phyloP scores from a whole-genome alignment of 2,797 vertebrate species.

The Takifugu ocellatus region DNA sequence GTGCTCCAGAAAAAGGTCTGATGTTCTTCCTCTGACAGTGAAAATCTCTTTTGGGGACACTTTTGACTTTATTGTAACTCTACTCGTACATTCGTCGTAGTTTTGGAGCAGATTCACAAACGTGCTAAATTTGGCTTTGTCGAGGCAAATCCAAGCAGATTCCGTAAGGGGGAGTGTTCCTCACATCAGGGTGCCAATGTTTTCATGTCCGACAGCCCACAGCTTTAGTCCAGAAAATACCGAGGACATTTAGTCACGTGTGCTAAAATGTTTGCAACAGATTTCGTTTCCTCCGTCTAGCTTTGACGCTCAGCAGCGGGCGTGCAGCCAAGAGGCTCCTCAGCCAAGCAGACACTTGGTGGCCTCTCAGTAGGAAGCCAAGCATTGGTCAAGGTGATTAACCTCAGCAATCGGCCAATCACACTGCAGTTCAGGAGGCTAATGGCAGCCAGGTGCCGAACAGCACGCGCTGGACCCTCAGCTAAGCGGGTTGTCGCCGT shows the following conservation, averaged over 20 bases:
- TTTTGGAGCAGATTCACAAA: too few relatives aligned
- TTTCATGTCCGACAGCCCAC: too few relatives aligned
- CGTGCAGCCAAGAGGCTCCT: constrained; percentile 18
- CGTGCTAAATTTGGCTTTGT: too few relatives aligned
- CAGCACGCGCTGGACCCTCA: constrained; percentile 23
- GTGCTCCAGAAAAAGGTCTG: too few relatives aligned
- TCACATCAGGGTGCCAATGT: too few relatives aligned
- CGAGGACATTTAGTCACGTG: neutral
- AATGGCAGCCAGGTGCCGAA: constrained; percentile 62
- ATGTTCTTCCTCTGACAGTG: too few relatives aligned
- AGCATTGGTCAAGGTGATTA: constrained; percentile 56
- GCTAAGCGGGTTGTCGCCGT: constrained; percentile 14
- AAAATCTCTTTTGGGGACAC: too few relatives aligned
- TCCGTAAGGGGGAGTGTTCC: too few relatives aligned
- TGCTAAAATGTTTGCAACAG: constrained; percentile 2
- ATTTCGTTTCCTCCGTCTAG: neutral
- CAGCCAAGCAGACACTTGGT: constrained; percentile 28
- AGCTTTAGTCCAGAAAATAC: too few relatives aligned
- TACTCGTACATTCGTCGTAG: too few relatives aligned
- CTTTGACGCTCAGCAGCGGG: constrained; percentile 13
- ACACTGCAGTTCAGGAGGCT: constrained; percentile 44
- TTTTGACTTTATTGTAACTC: too few relatives aligned
- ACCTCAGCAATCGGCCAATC: constrained; percentile 61
- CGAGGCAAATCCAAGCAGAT: too few relatives aligned
- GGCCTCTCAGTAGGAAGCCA: constrained; percentile 41